Conservation (phyloP, 2,888 invertebrate species). For the Orthonychiurus folsomi region DNA sequence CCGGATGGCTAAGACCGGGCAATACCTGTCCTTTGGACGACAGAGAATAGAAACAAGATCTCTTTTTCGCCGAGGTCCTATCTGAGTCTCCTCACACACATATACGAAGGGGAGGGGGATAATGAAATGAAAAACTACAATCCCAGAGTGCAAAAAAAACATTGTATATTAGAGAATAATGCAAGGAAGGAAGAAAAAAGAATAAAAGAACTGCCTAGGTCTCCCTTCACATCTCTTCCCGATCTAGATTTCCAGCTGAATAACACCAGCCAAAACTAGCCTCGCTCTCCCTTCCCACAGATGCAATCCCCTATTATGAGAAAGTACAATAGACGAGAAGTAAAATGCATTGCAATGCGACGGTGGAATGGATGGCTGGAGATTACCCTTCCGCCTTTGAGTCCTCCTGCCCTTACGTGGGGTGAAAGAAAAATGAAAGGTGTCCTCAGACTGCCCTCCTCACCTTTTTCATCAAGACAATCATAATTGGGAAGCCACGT, state of each 20-base stretch:
- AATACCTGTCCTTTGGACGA: too few relatives aligned
- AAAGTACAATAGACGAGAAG: not conserved
- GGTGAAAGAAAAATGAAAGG: too few relatives aligned
- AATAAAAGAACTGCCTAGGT: not conserved
- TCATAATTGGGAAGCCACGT: too few relatives aligned
- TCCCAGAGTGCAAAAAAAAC: not conserved
- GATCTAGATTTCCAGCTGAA: slow-evolving; percentile 21
- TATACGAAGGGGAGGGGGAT: not conserved
- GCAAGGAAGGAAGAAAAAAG: not conserved
- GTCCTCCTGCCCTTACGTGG: not conserved
- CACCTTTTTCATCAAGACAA: too few relatives aligned
- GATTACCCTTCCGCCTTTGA: not conserved
- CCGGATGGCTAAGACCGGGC: too few relatives aligned
- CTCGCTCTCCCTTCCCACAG: too few relatives aligned
- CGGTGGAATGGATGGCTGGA: not conserved
- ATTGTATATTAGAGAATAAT: too few relatives aligned
- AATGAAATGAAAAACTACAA: not conserved
- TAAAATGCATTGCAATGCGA: not conserved
- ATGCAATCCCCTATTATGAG: not conserved
- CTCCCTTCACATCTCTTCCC: slow-evolving; percentile 5
- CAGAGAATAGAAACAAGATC: not conserved
- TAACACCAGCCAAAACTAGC: slow-evolving; percentile 17
- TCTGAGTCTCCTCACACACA: too few relatives aligned
- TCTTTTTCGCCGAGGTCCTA: not conserved
- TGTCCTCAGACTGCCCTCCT: too few relatives aligned